These are phyloP conservation scores for Ancistrus triradiatus DNA, from an alignment of 2,113 vertebrate genomes.

Conservation along the genomic window DNA sequence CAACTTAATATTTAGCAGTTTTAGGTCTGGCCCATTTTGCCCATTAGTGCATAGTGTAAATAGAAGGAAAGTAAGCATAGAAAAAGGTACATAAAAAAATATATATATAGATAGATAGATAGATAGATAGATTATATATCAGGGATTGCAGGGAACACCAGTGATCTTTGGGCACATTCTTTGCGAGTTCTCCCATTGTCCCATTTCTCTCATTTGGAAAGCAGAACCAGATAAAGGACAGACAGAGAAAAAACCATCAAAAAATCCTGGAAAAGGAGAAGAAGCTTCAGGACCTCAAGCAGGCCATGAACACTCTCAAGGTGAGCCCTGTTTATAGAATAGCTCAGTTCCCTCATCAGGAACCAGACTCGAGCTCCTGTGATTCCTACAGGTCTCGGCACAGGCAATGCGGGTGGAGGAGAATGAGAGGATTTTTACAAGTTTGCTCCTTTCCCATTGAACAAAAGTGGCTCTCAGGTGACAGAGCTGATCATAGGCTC, in stretches of 20 bases:
- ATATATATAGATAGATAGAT: no score
- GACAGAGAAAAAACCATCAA: conserved; percentile 13
- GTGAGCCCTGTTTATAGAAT: not conserved
- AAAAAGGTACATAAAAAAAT: no score
- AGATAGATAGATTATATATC: no score
- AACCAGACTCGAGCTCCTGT: not conserved
- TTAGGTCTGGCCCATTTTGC: no score
- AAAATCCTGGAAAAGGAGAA: conserved; percentile 20
- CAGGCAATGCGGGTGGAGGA: conserved; percentile 33
- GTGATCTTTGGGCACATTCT: no score
- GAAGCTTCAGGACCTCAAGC: conserved; percentile 19
- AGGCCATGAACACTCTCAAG: conserved; percentile 14
- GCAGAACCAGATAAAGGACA: conserved; percentile 14
- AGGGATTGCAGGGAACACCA: no score
- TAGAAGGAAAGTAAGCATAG: no score
- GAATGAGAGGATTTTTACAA: conserved; percentile 31
- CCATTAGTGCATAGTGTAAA: no score
- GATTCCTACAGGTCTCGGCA: conserved; percentile 28
- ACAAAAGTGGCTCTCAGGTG: conserved; percentile 28
- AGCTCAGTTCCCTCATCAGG: not conserved
- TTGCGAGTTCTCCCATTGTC: no score
- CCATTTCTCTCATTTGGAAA: no score
- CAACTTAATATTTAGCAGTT: no score
- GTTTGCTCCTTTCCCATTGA: conserved; percentile 31
- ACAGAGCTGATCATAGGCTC: conserved; percentile 33